Evolutionary conservation across 1,140 invertebrate species (phyloP).

Genomic region (Bradysia coprophila): DNA sequence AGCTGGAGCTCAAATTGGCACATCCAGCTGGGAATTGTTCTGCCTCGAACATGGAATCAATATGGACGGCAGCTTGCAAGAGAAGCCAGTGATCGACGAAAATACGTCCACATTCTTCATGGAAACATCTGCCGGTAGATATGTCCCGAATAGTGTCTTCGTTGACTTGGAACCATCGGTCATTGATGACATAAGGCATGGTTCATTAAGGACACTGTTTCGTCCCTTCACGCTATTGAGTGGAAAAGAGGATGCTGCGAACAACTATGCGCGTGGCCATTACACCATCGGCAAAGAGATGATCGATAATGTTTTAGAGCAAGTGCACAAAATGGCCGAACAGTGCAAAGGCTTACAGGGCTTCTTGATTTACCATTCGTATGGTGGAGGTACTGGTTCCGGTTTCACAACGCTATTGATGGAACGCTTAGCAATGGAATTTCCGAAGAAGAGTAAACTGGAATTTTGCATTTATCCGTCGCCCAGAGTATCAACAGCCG

Average conservation of each 20-base stretch:
- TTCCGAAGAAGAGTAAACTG: constrained; percentile 57
- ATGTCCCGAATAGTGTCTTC: constrained; percentile 60
- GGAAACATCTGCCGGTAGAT: constrained; percentile 65
- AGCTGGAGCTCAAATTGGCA: constrained; percentile 57
- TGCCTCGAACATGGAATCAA: constrained; percentile 63
- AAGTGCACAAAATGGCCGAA: constrained; percentile 31
- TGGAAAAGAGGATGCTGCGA: constrained; percentile 54
- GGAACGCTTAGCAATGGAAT: constrained; percentile 55
- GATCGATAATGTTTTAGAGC: constrained; percentile 38
- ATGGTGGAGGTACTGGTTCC: constrained; percentile 64
- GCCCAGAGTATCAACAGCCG: constrained; percentile 50
- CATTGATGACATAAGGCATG: constrained; percentile 68
- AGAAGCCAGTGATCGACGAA: constrained; percentile 19
- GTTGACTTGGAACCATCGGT: constrained; percentile 70
- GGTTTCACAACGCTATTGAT: constrained; percentile 64
- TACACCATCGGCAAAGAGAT: constrained; percentile 39
- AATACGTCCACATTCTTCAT: constrained; percentile 33
- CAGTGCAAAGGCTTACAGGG: constrained; percentile 43
- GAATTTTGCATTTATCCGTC: constrained; percentile 75
- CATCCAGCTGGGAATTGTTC: constrained; percentile 42
- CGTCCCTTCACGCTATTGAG: constrained; percentile 46
- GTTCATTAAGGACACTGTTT: constrained; percentile 62
- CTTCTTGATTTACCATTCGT: constrained; percentile 67
- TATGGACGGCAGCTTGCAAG: constrained; percentile 36
- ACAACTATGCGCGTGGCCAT: constrained; percentile 54